Base-by-base conservation (phyloP, 2,888 invertebrate genomes). In the Nephrocerus scutellatus region DNA sequence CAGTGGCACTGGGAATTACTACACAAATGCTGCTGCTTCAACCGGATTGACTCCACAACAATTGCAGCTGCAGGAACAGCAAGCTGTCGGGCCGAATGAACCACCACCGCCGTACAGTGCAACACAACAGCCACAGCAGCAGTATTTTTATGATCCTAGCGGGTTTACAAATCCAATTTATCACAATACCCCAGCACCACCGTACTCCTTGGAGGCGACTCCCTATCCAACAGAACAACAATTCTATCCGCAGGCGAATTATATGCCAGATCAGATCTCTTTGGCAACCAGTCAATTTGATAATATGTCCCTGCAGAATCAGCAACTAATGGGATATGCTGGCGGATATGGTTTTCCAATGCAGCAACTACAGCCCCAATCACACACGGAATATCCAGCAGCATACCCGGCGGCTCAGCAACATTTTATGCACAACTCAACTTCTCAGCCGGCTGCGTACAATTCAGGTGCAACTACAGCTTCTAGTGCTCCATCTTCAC, bases 141-240 rank as follows among this genome's bases (percentile, higher is more conserved):
- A 57, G 41, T 60, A 56, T 49, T 64, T 60, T 36, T 62, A 57
- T 25, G 62, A 64, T 47, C 53, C 57, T 4, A 57, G 36, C 32
- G 62, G 63, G 24, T 67, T 62, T 22, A 59, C 58, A 9, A 68
- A 68, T 55, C 66, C 66, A 10, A 62, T 66, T 44, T 68, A 60
- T 34, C 63, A 66, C 46, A 57, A 60, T 38, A 53, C 60, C 7
- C 61, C 65, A 6, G 62, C 65, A 10, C 65, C 64, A 3, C 61
- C 63, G n/a, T 63, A 65, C 41, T 60, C 57, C 36, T 52, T 56
- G 1, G 60, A 60, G 30, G 54, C 59, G 0, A 60, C 62, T 15
- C 57, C 61, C 9, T 57, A 59, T 29, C 62, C 61, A 3, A 10
- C 30, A 12, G 13, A 34, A 12, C 42, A 39, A 19, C 30, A 30